These are phyloP conservation scores for Heliopora coerulea DNA, from an alignment of 92 coral and sea anemone genomes.

Conservation along the genomic window DNA sequence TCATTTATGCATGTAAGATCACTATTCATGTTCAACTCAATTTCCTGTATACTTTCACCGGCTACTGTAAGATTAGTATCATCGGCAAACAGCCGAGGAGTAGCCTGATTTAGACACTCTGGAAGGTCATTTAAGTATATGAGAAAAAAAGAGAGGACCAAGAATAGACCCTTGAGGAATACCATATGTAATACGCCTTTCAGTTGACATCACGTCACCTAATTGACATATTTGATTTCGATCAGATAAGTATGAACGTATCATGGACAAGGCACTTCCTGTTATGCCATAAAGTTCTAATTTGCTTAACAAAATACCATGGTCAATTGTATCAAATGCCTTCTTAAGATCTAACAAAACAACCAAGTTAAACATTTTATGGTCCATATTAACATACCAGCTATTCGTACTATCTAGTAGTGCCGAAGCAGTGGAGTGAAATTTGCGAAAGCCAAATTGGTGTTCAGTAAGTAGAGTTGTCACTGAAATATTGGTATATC, in stretches of 20 bases:
- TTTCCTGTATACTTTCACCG: neutral
- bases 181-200: neutral
- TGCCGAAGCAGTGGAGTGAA: conserved; percentile 45
- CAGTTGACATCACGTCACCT: conserved; percentile 29
- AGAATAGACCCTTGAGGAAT: too few species aligned
- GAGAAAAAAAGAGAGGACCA: too few species aligned
- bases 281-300: conserved; percentile 36
- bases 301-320: conserved; percentile 39
- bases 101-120: neutral
- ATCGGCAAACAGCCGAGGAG: neutral
- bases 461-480: conserved; percentile 13
- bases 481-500: conserved; percentile 32
- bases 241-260: conserved; percentile 44
- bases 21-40: conserved; percentile 19
- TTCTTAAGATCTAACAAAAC: too few species aligned
- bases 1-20: neutral
- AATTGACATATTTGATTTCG: conserved; percentile 59
- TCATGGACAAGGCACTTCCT: conserved; percentile 41
- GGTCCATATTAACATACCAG: too few species aligned
- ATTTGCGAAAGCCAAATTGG: conserved; percentile 51
- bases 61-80: too few species aligned
- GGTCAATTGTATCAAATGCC: too few species aligned
- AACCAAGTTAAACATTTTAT: too few species aligned
- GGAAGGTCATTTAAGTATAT: too few species aligned
- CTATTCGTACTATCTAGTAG: conserved; percentile 49